A percentile compares a stretch with the other conserved stretches of the same genome.
Conservation (phyloP, 2,113 vertebrate genomes). For the Cryptomyrus ogoouensis region DNA sequence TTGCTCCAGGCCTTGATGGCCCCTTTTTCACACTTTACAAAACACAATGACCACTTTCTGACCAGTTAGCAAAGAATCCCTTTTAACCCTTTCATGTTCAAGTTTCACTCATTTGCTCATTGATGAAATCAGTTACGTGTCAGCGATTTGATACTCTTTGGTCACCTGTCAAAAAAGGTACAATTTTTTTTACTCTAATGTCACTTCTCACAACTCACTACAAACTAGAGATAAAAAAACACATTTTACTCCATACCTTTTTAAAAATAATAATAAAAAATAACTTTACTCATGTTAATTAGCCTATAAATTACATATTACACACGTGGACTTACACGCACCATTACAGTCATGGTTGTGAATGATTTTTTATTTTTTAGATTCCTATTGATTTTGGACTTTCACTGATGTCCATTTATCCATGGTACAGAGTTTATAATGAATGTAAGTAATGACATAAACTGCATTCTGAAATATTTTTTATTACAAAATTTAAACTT, state of each 20-base stretch:
- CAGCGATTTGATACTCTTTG: neutral
- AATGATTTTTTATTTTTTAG: neutral
- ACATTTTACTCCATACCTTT: neutral
- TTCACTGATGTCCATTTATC: neutral
- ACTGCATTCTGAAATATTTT: neutral
- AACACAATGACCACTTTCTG: slow-evolving; percentile 3
- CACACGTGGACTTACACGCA: neutral
- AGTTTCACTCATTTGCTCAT: neutral
- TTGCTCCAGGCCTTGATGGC: slow-evolving; percentile 33
- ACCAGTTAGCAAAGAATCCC: neutral
- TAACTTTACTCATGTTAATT: neutral
- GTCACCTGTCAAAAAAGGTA: neutral
- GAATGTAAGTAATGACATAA: neutral
- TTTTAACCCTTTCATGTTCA: neutral
- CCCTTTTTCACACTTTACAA: slow-evolving; percentile 18
- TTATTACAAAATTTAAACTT: neutral
- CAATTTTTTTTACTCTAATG: neutral
- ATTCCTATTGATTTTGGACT: neutral
- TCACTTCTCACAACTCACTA: neutral
- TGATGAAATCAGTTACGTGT: neutral
- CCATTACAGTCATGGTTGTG: neutral
- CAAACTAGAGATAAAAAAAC: neutral
- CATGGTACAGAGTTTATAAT: neutral
- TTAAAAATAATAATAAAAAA: neutral
- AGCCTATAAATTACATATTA: neutral